A percentile compares a stretch with the other conserved stretches of the same genome.
These are phyloP conservation scores for Panulirus ornatus DNA, from an alignment of 1,140 invertebrate species.

Conservation along the genomic window DNA sequence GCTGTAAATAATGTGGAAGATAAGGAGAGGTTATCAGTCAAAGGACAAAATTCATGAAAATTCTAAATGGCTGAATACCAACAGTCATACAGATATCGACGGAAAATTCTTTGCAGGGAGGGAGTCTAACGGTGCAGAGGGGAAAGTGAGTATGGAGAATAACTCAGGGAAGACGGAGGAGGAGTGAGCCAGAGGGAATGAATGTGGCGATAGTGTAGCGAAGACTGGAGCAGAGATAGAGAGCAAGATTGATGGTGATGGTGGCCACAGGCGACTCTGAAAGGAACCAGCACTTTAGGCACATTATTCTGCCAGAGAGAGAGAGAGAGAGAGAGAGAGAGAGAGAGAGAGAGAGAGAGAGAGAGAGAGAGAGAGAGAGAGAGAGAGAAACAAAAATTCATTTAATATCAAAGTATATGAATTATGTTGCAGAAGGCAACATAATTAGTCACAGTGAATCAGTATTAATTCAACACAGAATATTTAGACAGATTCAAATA, in stretches of 20 bases:
- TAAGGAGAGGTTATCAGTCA: too few species aligned
- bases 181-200: too few species aligned
- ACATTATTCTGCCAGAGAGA: background rate
- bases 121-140: too few species aligned
- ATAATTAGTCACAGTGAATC: background rate
- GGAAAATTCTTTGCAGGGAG: too few species aligned
- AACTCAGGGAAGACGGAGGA: slow-evolving; percentile 1
- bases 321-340: background rate
- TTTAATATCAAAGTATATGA: too few species aligned
- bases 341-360: background rate
- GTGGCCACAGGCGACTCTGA: background rate
- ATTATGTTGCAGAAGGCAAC: too few species aligned
- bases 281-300: background rate
- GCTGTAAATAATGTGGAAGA: too few species aligned
- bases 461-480: background rate
- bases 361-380: background rate
- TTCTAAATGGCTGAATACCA: too few species aligned
- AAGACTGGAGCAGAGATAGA: slow-evolving; percentile 32
- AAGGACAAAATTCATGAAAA: too few species aligned
- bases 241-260: slow-evolving; percentile 32
- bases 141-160: background rate
- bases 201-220: too few species aligned
- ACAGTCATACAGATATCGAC: too few species aligned
- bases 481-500: background rate
- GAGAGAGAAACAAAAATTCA: background rate